Evolutionary conservation across 2,113 vertebrate genomes (phyloP), one percentile per base, ranked within the genome.

Genomic region (Labrus mixtus): DNA sequence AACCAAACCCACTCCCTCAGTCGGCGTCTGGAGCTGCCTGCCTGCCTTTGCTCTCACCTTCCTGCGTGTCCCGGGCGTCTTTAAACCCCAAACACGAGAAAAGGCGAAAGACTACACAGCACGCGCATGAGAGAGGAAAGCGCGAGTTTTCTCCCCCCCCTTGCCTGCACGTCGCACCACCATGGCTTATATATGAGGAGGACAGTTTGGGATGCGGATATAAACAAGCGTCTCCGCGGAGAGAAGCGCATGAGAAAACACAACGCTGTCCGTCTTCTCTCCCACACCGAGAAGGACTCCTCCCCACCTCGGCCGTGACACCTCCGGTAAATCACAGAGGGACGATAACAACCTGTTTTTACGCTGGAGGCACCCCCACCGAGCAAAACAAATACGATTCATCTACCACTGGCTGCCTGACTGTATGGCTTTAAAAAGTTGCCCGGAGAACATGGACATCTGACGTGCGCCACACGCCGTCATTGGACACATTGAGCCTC

Each of bases 351-450:
- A 43, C 70, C 19, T 65, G 29, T 29, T 78, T 69, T 67, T 33
- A 43, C 17, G 20, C 67, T 61, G 87, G 81, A 77, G 53, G n/a
- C 48, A 9, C 19, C 17, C 9, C 67, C 68, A 86, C 37, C 73
- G 23, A 69, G 11, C 61, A 45, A 51, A 8, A 33, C 39, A 70
- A 7, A 53, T 22, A 25, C 62, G 68, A 13, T 41, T 67, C 74
- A 58, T 39, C 43, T 19, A 59, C 65, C 68, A 46, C 63, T 37
- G 75, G 5, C 66, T 80, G 59, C 37, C 73, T 79, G 76, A 69
- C 58, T 90, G 72, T 73, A 73, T 77, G 89, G 89, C 86, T 90
- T 90, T 88, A 81, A 88, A 93, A 94, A 94, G 93, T 94, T 94
- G 82, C 86, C 73, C 56, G 76, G 88, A 90, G 73, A 89, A 89